These are phyloP conservation scores for Diplodus sargus DNA, from an alignment of 2,797 vertebrate species.

Conservation along the genomic window DNA sequence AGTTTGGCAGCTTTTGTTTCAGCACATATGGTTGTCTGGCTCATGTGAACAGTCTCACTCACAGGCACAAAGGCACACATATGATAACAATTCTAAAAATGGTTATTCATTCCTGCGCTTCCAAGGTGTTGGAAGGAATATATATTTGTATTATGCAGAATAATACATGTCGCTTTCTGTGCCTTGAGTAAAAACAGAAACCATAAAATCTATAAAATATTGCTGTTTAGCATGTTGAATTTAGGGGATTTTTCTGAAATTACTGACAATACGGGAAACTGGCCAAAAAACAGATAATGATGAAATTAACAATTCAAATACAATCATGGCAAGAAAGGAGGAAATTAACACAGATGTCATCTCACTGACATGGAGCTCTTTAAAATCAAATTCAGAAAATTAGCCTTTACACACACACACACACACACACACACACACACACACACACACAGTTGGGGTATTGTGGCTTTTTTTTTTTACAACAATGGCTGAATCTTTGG, in stretches of 20 bases:
- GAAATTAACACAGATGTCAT: background rate
- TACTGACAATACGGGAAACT: conserved; percentile 46
- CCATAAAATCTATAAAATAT: background rate
- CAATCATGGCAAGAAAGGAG: background rate
- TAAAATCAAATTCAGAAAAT: conserved; percentile 15
- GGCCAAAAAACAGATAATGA: conserved; percentile 62
- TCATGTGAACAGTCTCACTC: background rate
- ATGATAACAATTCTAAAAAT: conserved; percentile 5
- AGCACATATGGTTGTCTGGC: background rate
- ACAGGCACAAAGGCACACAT: background rate
- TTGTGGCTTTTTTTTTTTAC: background rate
- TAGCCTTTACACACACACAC: background rate
- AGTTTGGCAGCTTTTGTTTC: conserved; percentile 10
- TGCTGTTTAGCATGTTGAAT: background rate
- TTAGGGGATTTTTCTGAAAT: conserved; percentile 21
- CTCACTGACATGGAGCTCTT: conserved; percentile 7
- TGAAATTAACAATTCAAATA: conserved; percentile 64
- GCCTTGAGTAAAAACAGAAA: background rate
- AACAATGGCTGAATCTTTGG: background rate
- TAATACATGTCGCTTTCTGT: background rate
- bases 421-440: background rate
- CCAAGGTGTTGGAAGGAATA: background rate
- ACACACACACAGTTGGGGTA: no score
- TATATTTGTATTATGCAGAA: background rate
- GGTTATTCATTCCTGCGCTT: background rate